These are phyloP conservation scores for Polyommatus iphigenia DNA, from an alignment of 2,888 invertebrate genomes.

Conservation along the genomic window DNA sequence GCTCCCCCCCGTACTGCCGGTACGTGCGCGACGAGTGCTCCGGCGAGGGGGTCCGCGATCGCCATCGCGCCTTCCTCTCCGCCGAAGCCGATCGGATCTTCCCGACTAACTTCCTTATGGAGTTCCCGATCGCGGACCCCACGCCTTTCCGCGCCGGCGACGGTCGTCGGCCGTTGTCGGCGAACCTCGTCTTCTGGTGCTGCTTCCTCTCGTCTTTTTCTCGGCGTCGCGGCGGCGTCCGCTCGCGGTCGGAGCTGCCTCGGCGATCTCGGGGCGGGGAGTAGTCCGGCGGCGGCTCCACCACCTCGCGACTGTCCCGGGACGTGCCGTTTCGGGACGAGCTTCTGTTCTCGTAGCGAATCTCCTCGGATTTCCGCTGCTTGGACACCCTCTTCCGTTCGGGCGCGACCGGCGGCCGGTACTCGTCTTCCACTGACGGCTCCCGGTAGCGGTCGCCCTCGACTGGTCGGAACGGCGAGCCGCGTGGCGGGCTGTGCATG, in stretches of 20 bases:
- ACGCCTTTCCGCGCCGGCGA: constrained; percentile 75
- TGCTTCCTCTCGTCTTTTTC: constrained; percentile 78
- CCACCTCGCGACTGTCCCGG: constrained; percentile 71
- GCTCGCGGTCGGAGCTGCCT: constrained; percentile 67
- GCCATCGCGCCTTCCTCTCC: constrained; percentile 84
- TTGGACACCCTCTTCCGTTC: constrained; percentile 83
- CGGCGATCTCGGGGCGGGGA: constrained; percentile 81
- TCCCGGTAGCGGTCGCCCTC: constrained; percentile 72
- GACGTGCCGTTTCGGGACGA: constrained; percentile 79
- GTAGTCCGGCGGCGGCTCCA: constrained; percentile 86
- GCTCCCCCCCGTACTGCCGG: constrained; percentile 73
- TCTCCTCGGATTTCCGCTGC: constrained; percentile 73
- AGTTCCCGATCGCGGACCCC: constrained; percentile 86
- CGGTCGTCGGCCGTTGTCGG: constrained; percentile 64
- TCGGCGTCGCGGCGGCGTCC: constrained; percentile 71
- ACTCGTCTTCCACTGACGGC: constrained; percentile 74
- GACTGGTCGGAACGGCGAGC: constrained; percentile 73
- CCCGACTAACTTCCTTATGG: constrained; percentile 89
- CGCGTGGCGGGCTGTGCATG: constrained; percentile 79
- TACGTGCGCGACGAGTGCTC: constrained; percentile 75
- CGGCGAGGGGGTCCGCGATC: constrained; percentile 82
- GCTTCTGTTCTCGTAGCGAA: constrained; percentile 79
- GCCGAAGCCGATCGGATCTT: constrained; percentile 87
- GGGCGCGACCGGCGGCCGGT: constrained; percentile 82
- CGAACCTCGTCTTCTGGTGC: constrained; percentile 87